Evolutionary conservation across 2,888 invertebrate species (phyloP).

Genomic region (Brachyopa scutellaris): DNA sequence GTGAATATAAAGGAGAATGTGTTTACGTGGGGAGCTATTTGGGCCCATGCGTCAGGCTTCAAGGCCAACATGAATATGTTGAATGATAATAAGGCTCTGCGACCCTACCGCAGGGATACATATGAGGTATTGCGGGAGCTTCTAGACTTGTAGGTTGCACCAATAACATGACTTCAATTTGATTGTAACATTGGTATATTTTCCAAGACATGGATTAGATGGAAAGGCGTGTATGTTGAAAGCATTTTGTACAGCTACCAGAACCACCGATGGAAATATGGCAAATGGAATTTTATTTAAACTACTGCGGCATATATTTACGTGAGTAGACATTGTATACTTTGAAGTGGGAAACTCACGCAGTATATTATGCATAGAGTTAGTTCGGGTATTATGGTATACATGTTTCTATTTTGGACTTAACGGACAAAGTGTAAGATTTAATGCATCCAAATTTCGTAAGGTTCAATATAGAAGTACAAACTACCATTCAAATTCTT

Average conservation of each 20-base stretch:
- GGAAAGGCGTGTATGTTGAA: constrained; percentile 88
- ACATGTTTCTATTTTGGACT: too few species aligned
- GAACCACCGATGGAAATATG: constrained; percentile 38
- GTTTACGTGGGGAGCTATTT: constrained; percentile 85
- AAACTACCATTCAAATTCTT: too few species aligned
- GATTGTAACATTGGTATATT: background rate
- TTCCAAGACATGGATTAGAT: constrained; percentile 86
- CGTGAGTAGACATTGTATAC: constrained; percentile 77
- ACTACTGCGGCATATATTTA: constrained; percentile 76
- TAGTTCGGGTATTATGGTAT: too few species aligned
- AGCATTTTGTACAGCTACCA: constrained; percentile 84
- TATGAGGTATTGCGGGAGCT: constrained; percentile 84
- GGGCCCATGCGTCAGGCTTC: constrained; percentile 87
- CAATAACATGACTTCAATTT: background rate
- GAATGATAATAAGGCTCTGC: constrained; percentile 79
- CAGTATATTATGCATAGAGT: too few species aligned
- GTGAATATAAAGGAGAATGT: constrained; percentile 88
- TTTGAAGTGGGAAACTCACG: too few species aligned
- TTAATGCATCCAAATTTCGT: too few species aligned
- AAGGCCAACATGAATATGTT: constrained; percentile 85
- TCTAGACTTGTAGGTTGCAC: constrained; percentile 82
- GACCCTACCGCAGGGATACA: constrained; percentile 84
- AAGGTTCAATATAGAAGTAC: too few species aligned
- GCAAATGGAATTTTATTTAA: constrained; percentile 82
- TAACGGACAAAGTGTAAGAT: too few species aligned